A percentile compares a stretch with the other conserved stretches of the same genome.
These are phyloP conservation scores for Campylorhamphus procurvoides DNA, from an alignment of 2,113 vertebrate genomes.

Conservation along the genomic window DNA sequence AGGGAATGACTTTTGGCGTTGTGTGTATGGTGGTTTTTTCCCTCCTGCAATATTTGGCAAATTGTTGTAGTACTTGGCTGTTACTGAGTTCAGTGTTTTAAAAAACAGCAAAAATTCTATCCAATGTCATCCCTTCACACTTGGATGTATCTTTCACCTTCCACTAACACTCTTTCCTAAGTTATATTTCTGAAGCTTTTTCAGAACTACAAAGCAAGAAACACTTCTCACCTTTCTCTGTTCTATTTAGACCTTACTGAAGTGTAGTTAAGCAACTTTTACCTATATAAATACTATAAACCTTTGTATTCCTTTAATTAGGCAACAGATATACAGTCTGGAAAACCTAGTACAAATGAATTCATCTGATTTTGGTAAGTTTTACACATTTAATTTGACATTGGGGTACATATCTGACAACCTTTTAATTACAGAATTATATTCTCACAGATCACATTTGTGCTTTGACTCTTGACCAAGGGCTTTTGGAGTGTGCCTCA, in stretches of 20 bases:
- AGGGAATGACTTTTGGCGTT: fast-evolving
- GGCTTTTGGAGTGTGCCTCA: not conserved
- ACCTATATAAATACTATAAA: not conserved
- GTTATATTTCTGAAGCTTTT: not conserved
- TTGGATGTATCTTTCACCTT: not conserved
- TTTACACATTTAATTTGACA: not conserved
- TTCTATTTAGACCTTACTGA: not conserved
- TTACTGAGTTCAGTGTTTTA: not conserved
- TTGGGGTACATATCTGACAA: not conserved
- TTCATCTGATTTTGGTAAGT: slow-evolving; percentile 93
- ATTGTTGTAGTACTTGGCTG: not conserved
- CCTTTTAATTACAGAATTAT: not conserved
- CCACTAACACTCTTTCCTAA: not conserved
- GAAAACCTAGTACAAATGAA: slow-evolving; percentile 81
- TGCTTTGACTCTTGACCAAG: not conserved
- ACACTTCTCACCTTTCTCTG: not conserved
- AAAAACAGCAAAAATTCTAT: not conserved
- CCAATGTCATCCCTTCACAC: not conserved
- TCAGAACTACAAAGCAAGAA: not conserved
- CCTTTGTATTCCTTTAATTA: slow-evolving; percentile 71
- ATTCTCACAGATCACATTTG: not conserved
- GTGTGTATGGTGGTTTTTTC: not conserved
- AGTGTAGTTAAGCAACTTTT: not conserved
- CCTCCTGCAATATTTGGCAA: not conserved
- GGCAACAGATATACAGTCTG: slow-evolving; percentile 85